Conservation (phyloP, 53 echinoderm and acorn worm genomes). For the Astropecten irregularis region DNA sequence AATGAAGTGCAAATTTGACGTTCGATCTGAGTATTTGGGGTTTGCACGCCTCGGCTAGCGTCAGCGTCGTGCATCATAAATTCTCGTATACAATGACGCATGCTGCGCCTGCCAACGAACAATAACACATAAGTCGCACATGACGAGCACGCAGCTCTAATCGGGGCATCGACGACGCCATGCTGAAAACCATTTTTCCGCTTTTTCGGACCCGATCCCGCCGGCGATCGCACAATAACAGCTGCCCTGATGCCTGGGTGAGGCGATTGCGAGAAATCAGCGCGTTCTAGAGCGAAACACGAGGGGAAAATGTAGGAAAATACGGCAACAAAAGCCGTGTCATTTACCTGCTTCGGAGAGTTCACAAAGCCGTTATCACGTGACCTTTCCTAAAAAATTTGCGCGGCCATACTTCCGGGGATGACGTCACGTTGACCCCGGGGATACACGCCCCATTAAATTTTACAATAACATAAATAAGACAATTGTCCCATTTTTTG, state of each 20-base stretch:
- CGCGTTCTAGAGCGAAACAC: neutral
- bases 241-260: neutral
- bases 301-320: constrained; percentile 27
- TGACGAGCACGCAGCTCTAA: constrained; percentile 30
- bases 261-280: neutral
- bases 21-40: too few species aligned
- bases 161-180: constrained; percentile 20
- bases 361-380: constrained; percentile 96
- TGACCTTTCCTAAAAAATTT: constrained; percentile 82
- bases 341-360: constrained; percentile 69
- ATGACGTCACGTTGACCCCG: constrained; percentile 65
- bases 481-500: too few species aligned
- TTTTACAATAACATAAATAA: neutral
- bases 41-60: too few species aligned
- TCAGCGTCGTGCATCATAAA: too few species aligned
- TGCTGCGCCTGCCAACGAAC: constrained; percentile 53
- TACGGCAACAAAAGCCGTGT: constrained; percentile 33
- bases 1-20: too few species aligned
- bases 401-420: constrained; percentile 97
- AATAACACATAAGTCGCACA: constrained; percentile 57
- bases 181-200: constrained; percentile 42
- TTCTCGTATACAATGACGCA: constrained; percentile 32
- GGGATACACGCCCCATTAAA: constrained; percentile 15
- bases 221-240: neutral
- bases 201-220: neutral